Conservation (phyloP, 2,113 vertebrate species). For the Tretioscincus oriximinensis region DNA sequence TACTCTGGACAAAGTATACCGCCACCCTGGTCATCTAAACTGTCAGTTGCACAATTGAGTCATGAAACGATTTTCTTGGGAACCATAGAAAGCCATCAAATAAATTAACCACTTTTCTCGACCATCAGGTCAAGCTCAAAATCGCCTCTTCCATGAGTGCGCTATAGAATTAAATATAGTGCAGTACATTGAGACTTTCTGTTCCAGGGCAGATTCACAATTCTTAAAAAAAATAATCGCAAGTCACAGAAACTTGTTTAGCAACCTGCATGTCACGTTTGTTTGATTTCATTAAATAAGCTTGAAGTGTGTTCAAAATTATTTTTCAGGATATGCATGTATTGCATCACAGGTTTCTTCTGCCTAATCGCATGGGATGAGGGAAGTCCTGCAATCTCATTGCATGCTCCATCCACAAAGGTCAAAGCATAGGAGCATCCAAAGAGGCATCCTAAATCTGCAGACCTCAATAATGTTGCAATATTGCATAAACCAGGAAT, state of each 20-base stretch:
- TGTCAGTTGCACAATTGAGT: constrained; percentile 1
- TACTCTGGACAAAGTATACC: constrained; percentile 15
- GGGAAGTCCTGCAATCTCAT: too few species aligned
- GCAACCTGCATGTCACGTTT: too few species aligned
- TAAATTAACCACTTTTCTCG: constrained; percentile 1
- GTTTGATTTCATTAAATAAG: too few species aligned
- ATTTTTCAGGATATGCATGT: too few species aligned
- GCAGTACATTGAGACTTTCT: not conserved
- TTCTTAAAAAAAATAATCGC: not conserved
- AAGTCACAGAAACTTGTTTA: too few species aligned
- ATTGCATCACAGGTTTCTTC: too few species aligned
- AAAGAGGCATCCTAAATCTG: too few species aligned
- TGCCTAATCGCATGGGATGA: too few species aligned
- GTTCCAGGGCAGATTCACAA: not conserved
- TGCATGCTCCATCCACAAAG: too few species aligned
- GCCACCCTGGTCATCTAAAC: not conserved
- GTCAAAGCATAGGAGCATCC: too few species aligned
- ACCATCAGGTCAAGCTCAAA: not conserved
- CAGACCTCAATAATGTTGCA: not conserved
- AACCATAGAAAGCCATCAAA: constrained; percentile 17
- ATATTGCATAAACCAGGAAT: constrained; percentile 3
- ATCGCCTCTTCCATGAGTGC: not conserved
- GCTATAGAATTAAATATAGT: not conserved
- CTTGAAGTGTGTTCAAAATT: too few species aligned
- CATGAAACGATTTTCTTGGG: constrained; percentile 1